Evolutionary conservation across 2,888 invertebrate genomes (phyloP).

Genomic region (Rosalia funebris): DNA sequence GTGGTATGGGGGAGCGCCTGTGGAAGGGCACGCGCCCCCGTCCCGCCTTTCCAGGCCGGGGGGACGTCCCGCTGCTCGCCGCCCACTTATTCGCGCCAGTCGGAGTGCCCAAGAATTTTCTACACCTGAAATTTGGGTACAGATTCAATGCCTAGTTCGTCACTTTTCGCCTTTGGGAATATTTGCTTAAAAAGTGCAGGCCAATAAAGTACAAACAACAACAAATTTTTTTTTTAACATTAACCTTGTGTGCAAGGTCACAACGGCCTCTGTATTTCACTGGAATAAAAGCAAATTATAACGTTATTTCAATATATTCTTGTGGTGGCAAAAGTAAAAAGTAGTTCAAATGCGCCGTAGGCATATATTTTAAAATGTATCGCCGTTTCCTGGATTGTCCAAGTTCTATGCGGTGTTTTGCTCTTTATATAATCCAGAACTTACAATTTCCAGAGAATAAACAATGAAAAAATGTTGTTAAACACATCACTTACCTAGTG

Average conservation of each 20-base stretch:
- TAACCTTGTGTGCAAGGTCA: too few species aligned
- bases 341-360: constrained; percentile 6
- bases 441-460: too few species aligned
- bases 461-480: too few species aligned
- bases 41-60: constrained; percentile 63
- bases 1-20: constrained; percentile 67
- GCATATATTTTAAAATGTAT: not conserved
- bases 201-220: not conserved
- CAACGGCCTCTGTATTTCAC: too few species aligned
- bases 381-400: too few species aligned
- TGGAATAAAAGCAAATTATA: too few species aligned
- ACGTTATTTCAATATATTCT: too few species aligned
- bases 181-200: not conserved
- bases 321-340: not conserved
- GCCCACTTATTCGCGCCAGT: constrained; percentile 39
- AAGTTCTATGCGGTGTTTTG: too few species aligned
- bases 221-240: not conserved
- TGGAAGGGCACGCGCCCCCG: constrained; percentile 71
- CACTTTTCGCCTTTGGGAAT: not conserved
- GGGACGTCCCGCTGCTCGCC: constrained; percentile 52
- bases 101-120: constrained; percentile 58
- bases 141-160: constrained; percentile 18
- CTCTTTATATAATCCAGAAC: too few species aligned
- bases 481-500: too few species aligned
- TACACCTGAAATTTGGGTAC: constrained; percentile 60